These are phyloP conservation scores for Hypomecis punctinalis DNA, from an alignment of 2,888 invertebrate species.

Conservation along the genomic window DNA sequence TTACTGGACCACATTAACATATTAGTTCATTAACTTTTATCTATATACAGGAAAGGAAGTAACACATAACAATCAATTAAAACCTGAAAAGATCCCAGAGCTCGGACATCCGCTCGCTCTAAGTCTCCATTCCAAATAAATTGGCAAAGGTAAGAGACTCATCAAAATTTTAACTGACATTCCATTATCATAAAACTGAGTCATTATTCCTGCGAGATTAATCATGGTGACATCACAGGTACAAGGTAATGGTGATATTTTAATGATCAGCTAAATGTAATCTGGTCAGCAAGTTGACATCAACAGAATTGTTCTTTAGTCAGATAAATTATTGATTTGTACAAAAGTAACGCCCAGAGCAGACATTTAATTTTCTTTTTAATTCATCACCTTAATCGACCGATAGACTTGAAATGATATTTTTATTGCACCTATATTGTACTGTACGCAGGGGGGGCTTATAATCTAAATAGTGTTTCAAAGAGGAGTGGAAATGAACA, in stretches of 20 bases:
- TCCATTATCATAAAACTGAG: conserved; percentile 49
- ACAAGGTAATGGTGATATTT: conserved; percentile 36
- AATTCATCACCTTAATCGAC: no score
- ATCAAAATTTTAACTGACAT: conserved; percentile 44
- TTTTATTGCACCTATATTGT: no score
- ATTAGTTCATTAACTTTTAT: background rate
- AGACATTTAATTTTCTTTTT: no score
- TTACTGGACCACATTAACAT: no score
- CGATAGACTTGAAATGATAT: no score
- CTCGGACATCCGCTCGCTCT: conserved; percentile 17
- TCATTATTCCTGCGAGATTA: conserved; percentile 46
- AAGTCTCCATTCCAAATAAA: conserved; percentile 35
- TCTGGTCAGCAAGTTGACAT: no score
- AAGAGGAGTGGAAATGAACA: no score
- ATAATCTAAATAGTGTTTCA: no score
- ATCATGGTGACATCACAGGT: conserved; percentile 43
- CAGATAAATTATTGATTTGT: no score
- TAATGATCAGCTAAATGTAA: conserved; percentile 21
- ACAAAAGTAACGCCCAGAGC: no score
- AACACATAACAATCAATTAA: background rate
- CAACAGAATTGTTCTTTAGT: no score
- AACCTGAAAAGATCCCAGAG: background rate
- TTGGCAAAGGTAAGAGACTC: conserved; percentile 37
- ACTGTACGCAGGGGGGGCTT: no score
- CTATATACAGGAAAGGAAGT: background rate